Conservation (phyloP, 2,888 invertebrate genomes). For the Hartigia nigra region DNA sequence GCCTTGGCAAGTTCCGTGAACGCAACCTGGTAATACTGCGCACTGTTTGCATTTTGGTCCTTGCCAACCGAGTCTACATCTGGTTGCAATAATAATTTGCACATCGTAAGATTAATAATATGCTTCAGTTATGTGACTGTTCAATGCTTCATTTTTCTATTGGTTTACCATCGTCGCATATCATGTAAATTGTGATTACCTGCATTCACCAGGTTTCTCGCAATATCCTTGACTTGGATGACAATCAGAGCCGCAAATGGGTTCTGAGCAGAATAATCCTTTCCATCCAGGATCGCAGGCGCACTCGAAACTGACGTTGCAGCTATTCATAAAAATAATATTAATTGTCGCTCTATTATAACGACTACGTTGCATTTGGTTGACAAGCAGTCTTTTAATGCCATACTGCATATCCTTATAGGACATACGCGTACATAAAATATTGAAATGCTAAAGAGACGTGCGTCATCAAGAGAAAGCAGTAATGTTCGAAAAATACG, state of each 20-base stretch:
- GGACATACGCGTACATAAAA: not conserved
- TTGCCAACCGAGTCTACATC: constrained; percentile 91
- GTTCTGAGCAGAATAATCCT: constrained; percentile 88
- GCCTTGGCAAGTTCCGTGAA: constrained; percentile 89
- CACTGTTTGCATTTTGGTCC: constrained; percentile 89
- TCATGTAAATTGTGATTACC: constrained; percentile 58
- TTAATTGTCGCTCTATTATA: not conserved
- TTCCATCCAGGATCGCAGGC: constrained; percentile 88
- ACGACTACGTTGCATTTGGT: not conserved
- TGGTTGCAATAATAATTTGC: constrained; percentile 43
- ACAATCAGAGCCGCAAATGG: constrained; percentile 87
- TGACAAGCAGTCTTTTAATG: not conserved
- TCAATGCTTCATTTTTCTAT: not conserved
- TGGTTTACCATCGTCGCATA: not conserved
- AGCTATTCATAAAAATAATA: constrained; percentile 63
- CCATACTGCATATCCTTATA: no score
- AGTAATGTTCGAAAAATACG: not conserved
- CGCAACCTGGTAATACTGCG: constrained; percentile 89
- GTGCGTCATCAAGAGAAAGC: not conserved
- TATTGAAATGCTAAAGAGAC: not conserved
- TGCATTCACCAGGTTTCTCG: constrained; percentile 86
- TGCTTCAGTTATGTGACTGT: not conserved
- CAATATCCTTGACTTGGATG: constrained; percentile 88
- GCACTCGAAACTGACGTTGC: constrained; percentile 89
- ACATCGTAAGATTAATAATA: not conserved